phyloP scores from a whole-genome alignment of 2,888 invertebrate genomes.

The Onchidella celtica region DNA sequence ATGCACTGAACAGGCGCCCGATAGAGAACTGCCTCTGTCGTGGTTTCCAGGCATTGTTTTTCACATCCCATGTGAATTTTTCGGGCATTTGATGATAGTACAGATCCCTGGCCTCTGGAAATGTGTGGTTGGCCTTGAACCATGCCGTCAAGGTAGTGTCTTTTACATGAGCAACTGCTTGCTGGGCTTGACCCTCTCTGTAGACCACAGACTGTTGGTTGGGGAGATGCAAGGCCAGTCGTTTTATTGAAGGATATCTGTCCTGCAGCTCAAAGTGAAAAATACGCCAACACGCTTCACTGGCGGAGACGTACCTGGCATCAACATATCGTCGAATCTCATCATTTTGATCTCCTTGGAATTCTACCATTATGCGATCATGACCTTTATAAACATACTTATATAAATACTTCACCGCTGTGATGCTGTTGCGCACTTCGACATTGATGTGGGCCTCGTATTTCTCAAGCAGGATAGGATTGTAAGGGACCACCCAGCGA shows the following conservation, averaged over 20 bases:
- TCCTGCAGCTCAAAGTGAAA: background rate
- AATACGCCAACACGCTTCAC: background rate
- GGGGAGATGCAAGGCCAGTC: background rate
- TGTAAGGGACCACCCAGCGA: slow-evolving; percentile 47
- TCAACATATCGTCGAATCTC: slow-evolving; percentile 10
- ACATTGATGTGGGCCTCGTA: slow-evolving; percentile 37
- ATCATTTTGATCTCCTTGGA: slow-evolving; percentile 7
- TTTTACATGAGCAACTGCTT: slow-evolving; percentile 9
- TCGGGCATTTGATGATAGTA: slow-evolving; percentile 52
- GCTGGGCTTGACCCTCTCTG: slow-evolving; percentile 21
- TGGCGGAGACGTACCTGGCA: background rate
- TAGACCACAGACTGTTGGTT: slow-evolving; percentile 22
- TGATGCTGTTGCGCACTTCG: slow-evolving; percentile 36
- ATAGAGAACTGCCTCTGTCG: slow-evolving; percentile 44
- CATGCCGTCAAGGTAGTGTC: slow-evolving; percentile 51
- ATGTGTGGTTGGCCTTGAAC: slow-evolving; percentile 38
- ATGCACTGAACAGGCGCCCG: slow-evolving; percentile 61
- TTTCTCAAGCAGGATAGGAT: slow-evolving; percentile 34
- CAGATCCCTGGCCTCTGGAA: slow-evolving; percentile 51
- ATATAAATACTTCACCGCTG: too few species aligned
- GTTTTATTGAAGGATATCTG: background rate
- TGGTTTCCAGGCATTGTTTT: slow-evolving; percentile 35
- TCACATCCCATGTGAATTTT: slow-evolving; percentile 56
- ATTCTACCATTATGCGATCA: slow-evolving; percentile 33
- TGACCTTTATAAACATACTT: slow-evolving; percentile 49